A percentile compares a stretch with the other conserved stretches of the same genome.
Evolutionary conservation across 2,888 invertebrate species (phyloP).

Genomic region (Terebella lapidaria): DNA sequence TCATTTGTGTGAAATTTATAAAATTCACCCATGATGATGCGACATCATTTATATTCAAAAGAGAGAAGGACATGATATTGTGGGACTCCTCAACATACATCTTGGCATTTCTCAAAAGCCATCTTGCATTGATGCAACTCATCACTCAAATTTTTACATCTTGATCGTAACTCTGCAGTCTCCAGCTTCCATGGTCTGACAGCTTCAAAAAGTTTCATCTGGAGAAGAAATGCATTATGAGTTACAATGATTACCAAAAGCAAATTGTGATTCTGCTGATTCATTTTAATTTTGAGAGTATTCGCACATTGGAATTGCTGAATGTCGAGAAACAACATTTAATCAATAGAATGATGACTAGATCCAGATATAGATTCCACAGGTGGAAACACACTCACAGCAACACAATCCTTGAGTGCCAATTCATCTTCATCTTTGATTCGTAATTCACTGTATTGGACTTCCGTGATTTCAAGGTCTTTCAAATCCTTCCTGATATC

Average conservation of each 20-base stretch:
- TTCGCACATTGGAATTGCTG: too few species aligned
- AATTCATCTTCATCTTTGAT: conserved; percentile 39
- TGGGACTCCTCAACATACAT: too few species aligned
- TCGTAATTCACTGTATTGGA: conserved; percentile 42
- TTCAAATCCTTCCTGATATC: conserved; percentile 41
- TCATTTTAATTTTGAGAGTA: too few species aligned
- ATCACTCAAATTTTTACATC: conserved; percentile 33
- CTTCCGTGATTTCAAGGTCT: conserved; percentile 44
- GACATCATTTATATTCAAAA: too few species aligned
- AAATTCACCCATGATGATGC: not conserved
- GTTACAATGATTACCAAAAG: conserved; percentile 1
- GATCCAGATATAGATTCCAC: too few species aligned
- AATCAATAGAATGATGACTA: too few species aligned
- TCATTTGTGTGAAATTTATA: not conserved
- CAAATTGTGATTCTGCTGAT: not conserved
- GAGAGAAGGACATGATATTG: too few species aligned
- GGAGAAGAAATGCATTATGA: conserved; percentile 9
- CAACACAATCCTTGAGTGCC: conserved; percentile 48
- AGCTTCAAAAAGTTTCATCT: conserved; percentile 44
- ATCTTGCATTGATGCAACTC: conserved; percentile 29
- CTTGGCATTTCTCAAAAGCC: conserved; percentile 32
- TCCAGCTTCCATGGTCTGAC: conserved; percentile 42
- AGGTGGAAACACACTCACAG: too few species aligned
- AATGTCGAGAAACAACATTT: too few species aligned
- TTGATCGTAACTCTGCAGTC: conserved; percentile 34